A percentile compares a stretch with the other conserved stretches of the same genome.
Evolutionary conservation across 2,888 invertebrate genomes (phyloP).

Genomic region (Anodontia alba): DNA sequence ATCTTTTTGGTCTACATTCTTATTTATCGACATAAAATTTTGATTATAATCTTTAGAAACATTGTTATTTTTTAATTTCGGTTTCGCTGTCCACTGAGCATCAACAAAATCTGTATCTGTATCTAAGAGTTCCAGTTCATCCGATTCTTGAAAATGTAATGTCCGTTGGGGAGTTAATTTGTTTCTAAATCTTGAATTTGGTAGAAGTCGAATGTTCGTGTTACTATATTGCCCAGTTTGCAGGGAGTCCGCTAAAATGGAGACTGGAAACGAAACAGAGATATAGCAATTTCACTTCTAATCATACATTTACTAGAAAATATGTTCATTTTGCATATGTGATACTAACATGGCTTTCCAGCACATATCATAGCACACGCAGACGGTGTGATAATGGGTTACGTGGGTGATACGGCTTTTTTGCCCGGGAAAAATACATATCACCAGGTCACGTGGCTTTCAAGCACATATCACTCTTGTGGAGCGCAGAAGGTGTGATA

Average conservation of each 20-base stretch:
- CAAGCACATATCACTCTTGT: no score
- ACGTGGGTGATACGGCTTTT: no score
- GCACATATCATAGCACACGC: background rate
- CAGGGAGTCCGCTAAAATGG: background rate
- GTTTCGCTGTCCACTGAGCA: slow-evolving; percentile 6
- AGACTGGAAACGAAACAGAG: background rate
- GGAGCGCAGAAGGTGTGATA: no score
- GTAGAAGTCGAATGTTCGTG: background rate
- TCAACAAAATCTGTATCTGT: background rate
- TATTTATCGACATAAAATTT: background rate
- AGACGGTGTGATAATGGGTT: no score
- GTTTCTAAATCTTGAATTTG: background rate
- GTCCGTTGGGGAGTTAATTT: background rate
- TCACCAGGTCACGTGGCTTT: no score
- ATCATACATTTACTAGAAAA: background rate
- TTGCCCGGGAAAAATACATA: no score
- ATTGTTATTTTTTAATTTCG: background rate
- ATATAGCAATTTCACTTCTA: background rate
- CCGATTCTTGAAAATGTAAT: background rate
- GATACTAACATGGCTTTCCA: background rate
- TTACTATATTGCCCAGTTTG: background rate
- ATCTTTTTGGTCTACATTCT: no score
- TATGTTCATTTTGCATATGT: background rate
- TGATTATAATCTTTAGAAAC: slow-evolving; percentile 1
- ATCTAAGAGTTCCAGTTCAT: background rate